Percentiles rank a stretch among this genome's conserved stretches.
phyloP scores from a whole-genome alignment of 1,140 invertebrate species.

The Drosophila sp. region DNA sequence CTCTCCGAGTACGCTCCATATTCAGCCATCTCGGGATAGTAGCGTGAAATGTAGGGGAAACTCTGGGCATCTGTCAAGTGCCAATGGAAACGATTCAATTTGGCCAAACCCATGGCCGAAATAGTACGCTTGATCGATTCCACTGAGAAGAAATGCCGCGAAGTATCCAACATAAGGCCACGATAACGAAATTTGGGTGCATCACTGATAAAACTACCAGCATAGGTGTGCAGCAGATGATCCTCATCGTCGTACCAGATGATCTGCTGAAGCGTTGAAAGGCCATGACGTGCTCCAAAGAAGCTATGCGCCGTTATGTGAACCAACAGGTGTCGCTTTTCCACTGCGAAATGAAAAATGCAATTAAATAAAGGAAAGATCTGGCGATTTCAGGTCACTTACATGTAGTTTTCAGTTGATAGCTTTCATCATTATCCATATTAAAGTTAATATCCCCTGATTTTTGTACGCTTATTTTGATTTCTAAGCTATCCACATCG shows the following conservation, averaged over 20 bases:
- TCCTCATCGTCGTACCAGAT: slow-evolving; percentile 89
- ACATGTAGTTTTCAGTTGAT: slow-evolving; percentile 86
- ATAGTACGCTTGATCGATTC: slow-evolving; percentile 88
- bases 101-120: slow-evolving; percentile 90
- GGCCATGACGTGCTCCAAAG: slow-evolving; percentile 90
- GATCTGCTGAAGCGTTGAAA: slow-evolving; percentile 91
- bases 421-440: slow-evolving; percentile 90
- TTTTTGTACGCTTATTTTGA: slow-evolving; percentile 85
- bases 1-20: slow-evolving; percentile 90
- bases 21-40: slow-evolving; percentile 88
- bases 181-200: slow-evolving; percentile 86
- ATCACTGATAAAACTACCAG: slow-evolving; percentile 85
- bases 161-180: slow-evolving; percentile 90
- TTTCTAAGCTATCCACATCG: slow-evolving; percentile 83
- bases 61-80: slow-evolving; percentile 93
- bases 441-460: slow-evolving; percentile 84
- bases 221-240: slow-evolving; percentile 85
- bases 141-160: slow-evolving; percentile 89
- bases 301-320: slow-evolving; percentile 88
- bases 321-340: slow-evolving; percentile 84
- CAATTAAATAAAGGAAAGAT: background rate
- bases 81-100: slow-evolving; percentile 94
- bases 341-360: slow-evolving; percentile 53
- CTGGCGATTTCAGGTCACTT: slow-evolving; percentile 43
- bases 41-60: slow-evolving; percentile 89